Evolutionary conservation across 2,113 vertebrate genomes (phyloP), one percentile per base, ranked within the genome.

Genomic region (Psittacara wagleri): DNA sequence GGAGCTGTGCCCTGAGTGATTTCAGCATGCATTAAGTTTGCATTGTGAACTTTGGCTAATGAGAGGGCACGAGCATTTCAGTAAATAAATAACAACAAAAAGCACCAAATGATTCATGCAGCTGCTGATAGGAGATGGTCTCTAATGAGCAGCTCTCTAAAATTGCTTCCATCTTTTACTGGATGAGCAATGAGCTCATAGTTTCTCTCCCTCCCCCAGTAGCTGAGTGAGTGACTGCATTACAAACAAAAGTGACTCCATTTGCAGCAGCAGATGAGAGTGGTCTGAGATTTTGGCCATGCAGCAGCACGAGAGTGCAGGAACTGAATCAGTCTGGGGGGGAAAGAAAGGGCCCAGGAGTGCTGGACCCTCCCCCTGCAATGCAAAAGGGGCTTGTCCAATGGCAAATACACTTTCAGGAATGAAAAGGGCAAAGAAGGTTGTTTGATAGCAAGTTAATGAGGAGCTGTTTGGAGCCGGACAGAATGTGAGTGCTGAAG

Each of bases 1-100:
- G 85, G 83, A 88, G 55, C 35, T 78, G 28, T 91, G 83, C 70
- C 62, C 37, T 41, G 63, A 77, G 37, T 90, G 83, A 51, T 67
- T 90, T 82, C 61, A 83, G 79, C 48, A 5, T 22, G 35, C 2
- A 1, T 67, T 54, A 77, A 78, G 51, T 75, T 92, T 67, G 35
- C 28, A 57, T 68, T 46, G 37, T 57, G 54, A 67, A 16, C 29
- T 55, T 35, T 28, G 64, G 76, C 76, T 78, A 67, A 51, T 28
- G 61, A 68, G 79, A 88, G 43, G n/a, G 55, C 73, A 57, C n/a
- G 15, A 9, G 78, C 68, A 23, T 89, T 90, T 79, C 57, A 52
- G 80, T 68, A 95, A 83, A 83, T 67, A 86, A 93, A 87, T 67
- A 66, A 72, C 85, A 80, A n/a, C 78, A 85, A 63, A 83, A 75